These are phyloP conservation scores for Asteroscopus sphinx DNA, from an alignment of 2,888 invertebrate species.

Conservation along the genomic window DNA sequence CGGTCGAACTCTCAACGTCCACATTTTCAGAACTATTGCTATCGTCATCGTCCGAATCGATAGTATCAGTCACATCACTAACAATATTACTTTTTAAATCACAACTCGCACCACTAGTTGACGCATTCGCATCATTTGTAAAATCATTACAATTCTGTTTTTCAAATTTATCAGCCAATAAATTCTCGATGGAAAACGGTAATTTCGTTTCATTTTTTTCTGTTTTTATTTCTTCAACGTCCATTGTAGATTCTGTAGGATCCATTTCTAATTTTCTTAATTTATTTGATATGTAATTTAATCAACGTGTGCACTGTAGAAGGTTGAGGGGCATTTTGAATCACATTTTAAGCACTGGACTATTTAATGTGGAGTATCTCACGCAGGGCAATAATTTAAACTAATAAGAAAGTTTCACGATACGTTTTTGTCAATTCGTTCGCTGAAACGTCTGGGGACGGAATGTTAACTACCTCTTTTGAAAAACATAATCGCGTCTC, in stretches of 20 bases:
- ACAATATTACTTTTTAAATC: constrained; percentile 46
- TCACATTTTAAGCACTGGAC: constrained; percentile 48
- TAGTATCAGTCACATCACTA: constrained; percentile 65
- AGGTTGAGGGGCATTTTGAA: constrained; percentile 59
- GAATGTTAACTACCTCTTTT: constrained; percentile 84
- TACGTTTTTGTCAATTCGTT: constrained; percentile 87
- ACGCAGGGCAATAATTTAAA: constrained; percentile 73
- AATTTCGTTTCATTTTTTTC: constrained; percentile 76
- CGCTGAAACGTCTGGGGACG: constrained; percentile 78
- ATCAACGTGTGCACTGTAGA: constrained; percentile 58
- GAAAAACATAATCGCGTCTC: constrained; percentile 76
- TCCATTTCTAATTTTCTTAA: constrained; percentile 46
- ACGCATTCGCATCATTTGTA: constrained; percentile 50
- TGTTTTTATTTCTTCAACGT: constrained; percentile 69
- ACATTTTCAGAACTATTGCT: constrained; percentile 79
- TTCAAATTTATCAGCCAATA: constrained; percentile 80
- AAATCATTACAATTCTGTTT: constrained; percentile 44
- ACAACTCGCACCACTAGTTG: constrained; percentile 59
- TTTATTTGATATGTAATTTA: constrained; percentile 33
- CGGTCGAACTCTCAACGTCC: constrained; percentile 80
- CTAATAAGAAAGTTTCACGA: constrained; percentile 83
- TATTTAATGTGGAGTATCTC: constrained; percentile 42
- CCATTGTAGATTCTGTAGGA: constrained; percentile 61
- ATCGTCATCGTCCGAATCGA: constrained; percentile 76
- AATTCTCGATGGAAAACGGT: constrained; percentile 83